Percentiles rank a stretch among this genome's conserved stretches.
Evolutionary conservation across 2,888 invertebrate species (phyloP).

Genomic region (Idaea biselata): DNA sequence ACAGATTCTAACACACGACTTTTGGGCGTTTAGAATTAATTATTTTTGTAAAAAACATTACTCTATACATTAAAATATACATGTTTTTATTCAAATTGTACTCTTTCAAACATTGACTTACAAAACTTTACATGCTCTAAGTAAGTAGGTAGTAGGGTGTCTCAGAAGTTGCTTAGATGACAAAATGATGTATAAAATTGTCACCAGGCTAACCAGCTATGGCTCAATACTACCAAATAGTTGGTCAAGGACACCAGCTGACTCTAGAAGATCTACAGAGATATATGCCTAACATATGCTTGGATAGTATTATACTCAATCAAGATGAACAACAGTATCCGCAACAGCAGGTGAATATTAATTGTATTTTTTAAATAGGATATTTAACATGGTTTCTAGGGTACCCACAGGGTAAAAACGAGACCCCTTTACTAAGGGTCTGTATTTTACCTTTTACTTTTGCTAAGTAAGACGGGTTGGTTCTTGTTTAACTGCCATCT

Average conservation of each 20-base stretch:
- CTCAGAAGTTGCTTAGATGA: background rate
- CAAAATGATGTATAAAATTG: constrained; percentile 21
- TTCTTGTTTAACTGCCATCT: too few species aligned
- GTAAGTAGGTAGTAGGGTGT: background rate
- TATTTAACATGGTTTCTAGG: too few species aligned
- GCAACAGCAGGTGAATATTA: constrained; percentile 64
- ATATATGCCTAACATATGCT: constrained; percentile 82
- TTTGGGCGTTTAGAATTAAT: background rate
- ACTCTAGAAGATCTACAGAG: constrained; percentile 82
- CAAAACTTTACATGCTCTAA: background rate
- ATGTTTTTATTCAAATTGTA: background rate
- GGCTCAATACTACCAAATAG: constrained; percentile 86
- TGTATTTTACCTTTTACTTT: too few species aligned
- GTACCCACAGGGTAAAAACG: too few species aligned
- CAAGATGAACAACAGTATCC: constrained; percentile 76
- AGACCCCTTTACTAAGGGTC: too few species aligned
- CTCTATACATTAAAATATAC: background rate
- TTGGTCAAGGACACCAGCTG: constrained; percentile 78
- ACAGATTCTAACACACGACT: background rate
- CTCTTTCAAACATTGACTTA: background rate
- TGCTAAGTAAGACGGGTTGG: too few species aligned
- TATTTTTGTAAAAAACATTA: background rate
- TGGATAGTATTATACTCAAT: constrained; percentile 74
- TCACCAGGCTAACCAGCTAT: constrained; percentile 75
- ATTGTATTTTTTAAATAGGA: constrained; percentile 8